Conservation (phyloP, 2,797 vertebrate genomes). For the Phataginus tricuspis region DNA sequence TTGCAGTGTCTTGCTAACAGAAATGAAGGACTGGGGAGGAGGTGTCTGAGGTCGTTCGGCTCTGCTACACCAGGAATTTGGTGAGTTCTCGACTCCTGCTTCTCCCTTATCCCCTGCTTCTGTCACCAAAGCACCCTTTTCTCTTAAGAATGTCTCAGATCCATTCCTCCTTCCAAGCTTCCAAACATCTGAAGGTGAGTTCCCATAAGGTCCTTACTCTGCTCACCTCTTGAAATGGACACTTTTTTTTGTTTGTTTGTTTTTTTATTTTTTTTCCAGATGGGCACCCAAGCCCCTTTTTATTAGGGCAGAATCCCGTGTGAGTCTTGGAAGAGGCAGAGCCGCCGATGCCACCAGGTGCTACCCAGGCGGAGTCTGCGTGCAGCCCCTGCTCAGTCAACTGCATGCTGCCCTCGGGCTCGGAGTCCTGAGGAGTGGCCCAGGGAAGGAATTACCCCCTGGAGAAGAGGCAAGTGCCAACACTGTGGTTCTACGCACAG, state of each 20-base stretch:
- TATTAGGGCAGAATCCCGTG: not conserved
- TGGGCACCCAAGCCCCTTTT: not conserved
- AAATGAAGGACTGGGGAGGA: not conserved
- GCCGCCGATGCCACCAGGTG: not conserved
- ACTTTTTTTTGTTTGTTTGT: no score
- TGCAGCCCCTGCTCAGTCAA: no score
- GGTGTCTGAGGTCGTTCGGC: not conserved
- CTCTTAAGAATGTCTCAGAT: not conserved
- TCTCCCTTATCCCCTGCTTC: not conserved
- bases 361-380: not conserved
- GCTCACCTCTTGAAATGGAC: not conserved
- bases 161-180: not conserved
- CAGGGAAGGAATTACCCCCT: not conserved
- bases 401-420: not conserved
- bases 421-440: not conserved
- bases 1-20: constrained; percentile 60
- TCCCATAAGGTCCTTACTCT: not conserved
- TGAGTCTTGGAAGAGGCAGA: not conserved
- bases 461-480: not conserved
- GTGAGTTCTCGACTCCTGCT: not conserved
- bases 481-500: not conserved
- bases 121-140: not conserved
- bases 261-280: not conserved
- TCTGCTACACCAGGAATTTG: not conserved
- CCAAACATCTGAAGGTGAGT: not conserved